phyloP scores from a whole-genome alignment of 2,888 invertebrate species.

The Adelphocoris suturalis region DNA sequence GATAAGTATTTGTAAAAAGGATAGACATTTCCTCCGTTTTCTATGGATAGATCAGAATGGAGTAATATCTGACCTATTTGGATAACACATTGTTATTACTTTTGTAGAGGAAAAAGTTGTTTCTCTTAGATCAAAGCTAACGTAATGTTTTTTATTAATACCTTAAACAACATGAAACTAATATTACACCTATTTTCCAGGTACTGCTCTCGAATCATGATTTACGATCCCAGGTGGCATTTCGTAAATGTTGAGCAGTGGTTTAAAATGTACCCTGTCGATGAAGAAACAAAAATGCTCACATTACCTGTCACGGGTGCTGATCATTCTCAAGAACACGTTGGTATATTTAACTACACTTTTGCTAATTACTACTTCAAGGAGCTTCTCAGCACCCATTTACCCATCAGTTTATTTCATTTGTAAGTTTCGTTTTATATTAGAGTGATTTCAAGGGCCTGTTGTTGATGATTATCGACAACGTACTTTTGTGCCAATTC shows the following conservation, averaged over 20 bases:
- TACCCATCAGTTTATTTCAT: background rate
- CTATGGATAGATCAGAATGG: too few relatives aligned
- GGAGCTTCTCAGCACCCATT: conserved; percentile 11
- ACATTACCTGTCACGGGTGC: background rate
- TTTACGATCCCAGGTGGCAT: background rate
- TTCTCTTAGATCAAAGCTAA: too few relatives aligned
- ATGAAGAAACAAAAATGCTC: background rate
- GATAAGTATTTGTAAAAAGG: too few relatives aligned
- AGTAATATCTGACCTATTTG: too few relatives aligned
- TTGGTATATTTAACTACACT: background rate
- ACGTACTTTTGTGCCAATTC: too few relatives aligned
- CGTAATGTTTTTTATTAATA: too few relatives aligned
- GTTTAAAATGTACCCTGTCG: background rate
- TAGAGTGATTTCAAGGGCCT: too few relatives aligned
- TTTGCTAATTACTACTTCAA: conserved; percentile 4
- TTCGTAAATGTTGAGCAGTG: background rate
- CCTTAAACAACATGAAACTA: too few relatives aligned
- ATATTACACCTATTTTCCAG: background rate
- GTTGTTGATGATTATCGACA: too few relatives aligned
- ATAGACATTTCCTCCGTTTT: too few relatives aligned
- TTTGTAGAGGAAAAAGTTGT: too few relatives aligned
- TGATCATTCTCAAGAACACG: background rate
- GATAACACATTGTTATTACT: too few relatives aligned
- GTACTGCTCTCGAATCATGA: background rate
- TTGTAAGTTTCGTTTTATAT: background rate